phyloP scores from a whole-genome alignment of 2,113 vertebrate species.

The Protobothrops mucrosquamatus region DNA sequence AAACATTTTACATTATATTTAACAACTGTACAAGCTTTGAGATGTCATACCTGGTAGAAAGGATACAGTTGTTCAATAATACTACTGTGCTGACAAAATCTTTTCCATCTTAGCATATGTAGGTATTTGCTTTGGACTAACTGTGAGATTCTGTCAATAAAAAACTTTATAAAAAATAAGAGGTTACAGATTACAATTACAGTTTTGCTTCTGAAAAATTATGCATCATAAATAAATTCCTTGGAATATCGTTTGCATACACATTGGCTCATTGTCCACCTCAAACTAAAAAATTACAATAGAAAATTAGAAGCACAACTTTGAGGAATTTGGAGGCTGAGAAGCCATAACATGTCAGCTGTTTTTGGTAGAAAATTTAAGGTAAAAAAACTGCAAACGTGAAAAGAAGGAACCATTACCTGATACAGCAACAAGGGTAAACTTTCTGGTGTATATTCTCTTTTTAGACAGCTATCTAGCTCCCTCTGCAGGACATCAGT shows the following conservation, averaged over 20 bases:
- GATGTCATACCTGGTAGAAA: conserved; percentile 69
- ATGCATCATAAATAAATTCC: not conserved
- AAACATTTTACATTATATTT: not conserved
- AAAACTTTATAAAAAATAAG: conserved; percentile 57
- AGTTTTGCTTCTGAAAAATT: not conserved
- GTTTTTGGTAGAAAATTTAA: not conserved
- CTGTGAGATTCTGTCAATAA: conserved; percentile 59
- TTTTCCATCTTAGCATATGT: conserved; percentile 75
- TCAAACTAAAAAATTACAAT: not conserved
- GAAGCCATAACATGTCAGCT: not conserved
- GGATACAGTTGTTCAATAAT: conserved; percentile 70
- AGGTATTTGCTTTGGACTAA: conserved; percentile 68
- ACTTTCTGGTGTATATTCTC: conserved; percentile 57
- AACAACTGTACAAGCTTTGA: not conserved
- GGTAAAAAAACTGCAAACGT: not conserved
- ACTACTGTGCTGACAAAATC: conserved; percentile 55
- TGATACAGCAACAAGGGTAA: conserved; percentile 68
- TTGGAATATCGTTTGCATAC: not conserved
- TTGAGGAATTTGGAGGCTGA: not conserved
- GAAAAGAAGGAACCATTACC: conserved; percentile 22
- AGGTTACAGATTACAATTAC: conserved; percentile 1
- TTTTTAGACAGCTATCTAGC: conserved; percentile 74
- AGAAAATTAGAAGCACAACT: not conserved
- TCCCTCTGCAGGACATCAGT: conserved; percentile 75
- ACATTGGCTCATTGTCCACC: not conserved